Conservation (phyloP, 2,113 vertebrate genomes). For the Nicator chloris region DNA sequence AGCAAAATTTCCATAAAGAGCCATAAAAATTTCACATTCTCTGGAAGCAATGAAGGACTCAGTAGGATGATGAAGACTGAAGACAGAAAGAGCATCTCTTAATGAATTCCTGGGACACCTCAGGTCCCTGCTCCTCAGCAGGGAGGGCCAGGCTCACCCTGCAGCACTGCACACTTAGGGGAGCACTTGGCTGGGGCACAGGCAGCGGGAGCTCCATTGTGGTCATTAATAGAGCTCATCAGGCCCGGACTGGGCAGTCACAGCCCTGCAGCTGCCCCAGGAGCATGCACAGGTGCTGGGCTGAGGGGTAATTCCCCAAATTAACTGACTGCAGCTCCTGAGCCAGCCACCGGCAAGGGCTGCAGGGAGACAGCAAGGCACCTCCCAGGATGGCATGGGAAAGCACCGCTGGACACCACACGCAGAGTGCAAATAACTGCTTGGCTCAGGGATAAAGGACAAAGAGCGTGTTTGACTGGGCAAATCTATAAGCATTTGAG, state of each 20-base stretch:
- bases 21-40: not conserved
- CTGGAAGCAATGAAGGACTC: not conserved
- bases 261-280: not conserved
- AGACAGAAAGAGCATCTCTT: not conserved
- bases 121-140: not conserved
- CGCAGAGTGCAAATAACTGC: fast-evolving
- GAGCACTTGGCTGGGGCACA: not conserved
- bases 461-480: not conserved
- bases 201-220: fast-evolving
- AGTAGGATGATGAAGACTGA: not conserved
- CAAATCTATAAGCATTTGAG: fast-evolving
- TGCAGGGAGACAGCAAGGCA: not conserved
- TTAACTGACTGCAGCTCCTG: not conserved
- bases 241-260: fast-evolving
- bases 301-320: not conserved
- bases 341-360: fast-evolving
- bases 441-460: not conserved
- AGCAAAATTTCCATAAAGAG: not conserved
- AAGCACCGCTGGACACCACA: not conserved
- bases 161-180: not conserved
- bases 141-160: not conserved
- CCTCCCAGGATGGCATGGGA: fast-evolving
- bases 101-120: not conserved
- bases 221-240: not conserved
- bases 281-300: fast-evolving